These are phyloP conservation scores for Lutraria lutraria DNA, from an alignment of 2,888 invertebrate genomes.

Conservation along the genomic window DNA sequence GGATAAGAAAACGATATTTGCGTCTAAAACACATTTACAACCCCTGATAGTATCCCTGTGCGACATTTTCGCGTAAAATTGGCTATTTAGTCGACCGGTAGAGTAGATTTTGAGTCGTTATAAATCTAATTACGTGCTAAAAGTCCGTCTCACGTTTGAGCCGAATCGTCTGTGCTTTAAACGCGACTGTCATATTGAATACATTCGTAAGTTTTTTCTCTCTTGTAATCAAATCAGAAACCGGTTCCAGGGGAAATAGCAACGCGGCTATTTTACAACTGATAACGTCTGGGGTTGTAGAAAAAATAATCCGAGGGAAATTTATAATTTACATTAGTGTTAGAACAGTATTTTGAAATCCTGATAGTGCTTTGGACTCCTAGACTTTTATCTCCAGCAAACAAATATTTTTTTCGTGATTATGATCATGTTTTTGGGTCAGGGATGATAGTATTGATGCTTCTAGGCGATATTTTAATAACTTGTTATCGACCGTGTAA, in stretches of 20 bases:
- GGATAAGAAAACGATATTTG: slow-evolving; percentile 51
- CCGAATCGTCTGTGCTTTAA: slow-evolving; percentile 35
- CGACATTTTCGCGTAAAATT: slow-evolving; percentile 25
- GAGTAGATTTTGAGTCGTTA: slow-evolving; percentile 43
- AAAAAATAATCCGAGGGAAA: background rate
- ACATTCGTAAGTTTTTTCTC: background rate
- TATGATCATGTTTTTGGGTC: background rate
- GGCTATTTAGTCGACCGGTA: slow-evolving; percentile 32
- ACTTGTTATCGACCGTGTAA: too few species aligned
- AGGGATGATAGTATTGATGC: too few species aligned
- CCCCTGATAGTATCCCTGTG: slow-evolving; percentile 25
- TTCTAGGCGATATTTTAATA: too few species aligned
- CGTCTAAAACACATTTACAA: slow-evolving; percentile 52
- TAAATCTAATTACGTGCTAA: slow-evolving; percentile 52
- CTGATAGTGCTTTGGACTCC: background rate
- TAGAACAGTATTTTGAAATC: background rate
- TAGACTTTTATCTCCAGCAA: background rate
- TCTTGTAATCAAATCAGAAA: background rate
- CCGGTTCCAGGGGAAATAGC: background rate
- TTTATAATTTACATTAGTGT: slow-evolving; percentile 5
- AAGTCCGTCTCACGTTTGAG: slow-evolving; percentile 41
- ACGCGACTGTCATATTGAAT: slow-evolving; percentile 9
- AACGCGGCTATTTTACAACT: background rate
- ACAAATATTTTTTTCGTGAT: background rate
- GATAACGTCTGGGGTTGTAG: slow-evolving; percentile 5